A percentile compares a stretch with the other conserved stretches of the same genome.
Evolutionary conservation across 2,113 vertebrate genomes (phyloP).

Genomic region (Phalacrocorax carbo): DNA sequence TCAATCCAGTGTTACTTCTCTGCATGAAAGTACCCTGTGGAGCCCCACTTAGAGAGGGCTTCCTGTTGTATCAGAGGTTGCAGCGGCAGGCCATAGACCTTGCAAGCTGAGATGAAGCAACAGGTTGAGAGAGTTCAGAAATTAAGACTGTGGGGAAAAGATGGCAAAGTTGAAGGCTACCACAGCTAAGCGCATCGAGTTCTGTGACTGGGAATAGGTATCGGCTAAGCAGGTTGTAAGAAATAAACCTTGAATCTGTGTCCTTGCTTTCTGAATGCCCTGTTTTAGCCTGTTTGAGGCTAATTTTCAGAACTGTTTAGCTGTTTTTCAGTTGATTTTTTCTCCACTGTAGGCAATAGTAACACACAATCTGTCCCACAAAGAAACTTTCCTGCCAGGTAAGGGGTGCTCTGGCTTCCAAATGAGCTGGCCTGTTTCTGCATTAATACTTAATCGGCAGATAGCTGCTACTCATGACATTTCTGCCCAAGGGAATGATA

Average conservation of each 20-base stretch:
- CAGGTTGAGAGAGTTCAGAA: neutral
- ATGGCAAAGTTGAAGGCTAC: neutral
- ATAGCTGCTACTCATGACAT: neutral
- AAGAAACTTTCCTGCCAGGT: neutral
- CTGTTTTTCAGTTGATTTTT: neutral
- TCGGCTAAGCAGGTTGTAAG: neutral
- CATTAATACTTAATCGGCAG: neutral
- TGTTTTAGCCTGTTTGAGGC: neutral
- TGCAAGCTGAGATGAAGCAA: neutral
- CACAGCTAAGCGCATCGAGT: neutral
- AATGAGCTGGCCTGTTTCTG: neutral
- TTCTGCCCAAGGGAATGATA: neutral
- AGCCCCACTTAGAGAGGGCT: neutral
- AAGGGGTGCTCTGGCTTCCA: neutral
- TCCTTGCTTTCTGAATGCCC: neutral
- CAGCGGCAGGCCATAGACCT: neutral
- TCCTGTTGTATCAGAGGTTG: neutral
- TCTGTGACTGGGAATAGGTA: neutral
- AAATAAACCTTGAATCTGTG: neutral
- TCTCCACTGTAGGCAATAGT: neutral
- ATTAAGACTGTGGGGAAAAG: neutral
- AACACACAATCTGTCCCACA: neutral
- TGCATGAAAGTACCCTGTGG: neutral
- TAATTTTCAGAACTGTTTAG: neutral
- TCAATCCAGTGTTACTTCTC: conserved; percentile 5